Conservation (phyloP, 2,113 vertebrate species). For the Crotalus viridis region DNA sequence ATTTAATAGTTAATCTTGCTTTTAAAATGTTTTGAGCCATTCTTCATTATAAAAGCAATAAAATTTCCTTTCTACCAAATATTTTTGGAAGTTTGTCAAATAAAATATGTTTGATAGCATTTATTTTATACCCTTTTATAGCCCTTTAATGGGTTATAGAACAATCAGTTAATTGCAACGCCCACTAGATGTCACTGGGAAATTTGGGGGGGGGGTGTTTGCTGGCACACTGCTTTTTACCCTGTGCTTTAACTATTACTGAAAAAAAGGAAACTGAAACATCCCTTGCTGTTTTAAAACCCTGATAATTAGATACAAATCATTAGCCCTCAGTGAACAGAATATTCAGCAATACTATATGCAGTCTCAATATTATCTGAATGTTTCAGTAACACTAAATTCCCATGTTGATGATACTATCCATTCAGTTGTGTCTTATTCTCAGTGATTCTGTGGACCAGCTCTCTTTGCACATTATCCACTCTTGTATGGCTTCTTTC, state of each 20-base stretch:
- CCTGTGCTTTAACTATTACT: conserved; percentile 3
- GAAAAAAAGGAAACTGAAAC: conserved; percentile 1
- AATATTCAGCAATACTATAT: neutral
- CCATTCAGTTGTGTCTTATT: neutral
- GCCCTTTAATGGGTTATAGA: neutral
- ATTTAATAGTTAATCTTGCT: conserved; percentile 47
- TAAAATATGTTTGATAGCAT: conserved; percentile 34
- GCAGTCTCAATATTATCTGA: neutral
- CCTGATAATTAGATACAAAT: neutral
- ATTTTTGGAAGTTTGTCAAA: conserved; percentile 49
- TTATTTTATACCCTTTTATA: conserved; percentile 17
- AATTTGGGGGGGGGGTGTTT: neutral
- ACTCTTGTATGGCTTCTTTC: neutral
- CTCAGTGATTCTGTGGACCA: neutral
- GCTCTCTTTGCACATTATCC: neutral
- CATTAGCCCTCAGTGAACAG: neutral
- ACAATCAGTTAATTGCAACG: conserved; percentile 18
- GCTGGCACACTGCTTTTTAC: neutral
- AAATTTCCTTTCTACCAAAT: conserved; percentile 70
- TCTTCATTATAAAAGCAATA: conserved; percentile 72
- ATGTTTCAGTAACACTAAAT: neutral
- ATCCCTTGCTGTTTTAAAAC: neutral
- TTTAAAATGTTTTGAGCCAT: conserved; percentile 35
- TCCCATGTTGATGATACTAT: fast-evolving
- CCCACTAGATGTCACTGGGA: conserved; percentile 64